Evolutionary conservation across 2,113 vertebrate species (phyloP).

Genomic region (Tenrec ecaudatus): DNA sequence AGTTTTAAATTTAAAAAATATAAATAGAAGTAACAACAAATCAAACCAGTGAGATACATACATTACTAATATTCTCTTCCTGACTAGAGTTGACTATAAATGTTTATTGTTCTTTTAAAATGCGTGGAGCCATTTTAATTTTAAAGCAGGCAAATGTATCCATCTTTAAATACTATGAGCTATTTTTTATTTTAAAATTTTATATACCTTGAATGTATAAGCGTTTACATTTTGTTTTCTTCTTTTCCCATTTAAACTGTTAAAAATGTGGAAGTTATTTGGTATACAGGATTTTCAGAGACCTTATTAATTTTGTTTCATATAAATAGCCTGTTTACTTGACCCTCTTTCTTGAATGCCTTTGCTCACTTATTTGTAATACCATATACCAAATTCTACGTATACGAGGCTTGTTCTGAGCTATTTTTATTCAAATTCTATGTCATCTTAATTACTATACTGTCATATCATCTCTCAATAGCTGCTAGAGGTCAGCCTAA

Average conservation of each 20-base stretch:
- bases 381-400: neutral
- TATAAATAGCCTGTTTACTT: neutral
- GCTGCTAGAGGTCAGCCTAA: neutral
- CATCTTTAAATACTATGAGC: neutral
- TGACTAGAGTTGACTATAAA: neutral
- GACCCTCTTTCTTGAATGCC: neutral
- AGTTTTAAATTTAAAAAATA: neutral
- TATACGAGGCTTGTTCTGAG: neutral
- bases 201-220: too few relatives aligned
- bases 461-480: neutral
- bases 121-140: neutral
- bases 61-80: neutral
- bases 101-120: neutral
- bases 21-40: too few relatives aligned
- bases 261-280: constrained; percentile 40
- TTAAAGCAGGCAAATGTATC: neutral
- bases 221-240: neutral
- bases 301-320: neutral
- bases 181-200: neutral
- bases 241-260: constrained; percentile 6
- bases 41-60: neutral
- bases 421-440: neutral
- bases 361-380: neutral
- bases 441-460: neutral
- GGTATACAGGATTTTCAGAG: neutral